A percentile compares a stretch with the other conserved stretches of the same genome.
These are phyloP conservation scores for Willowsia nigromaculata DNA, from an alignment of 2,888 invertebrate species.

Conservation along the genomic window DNA sequence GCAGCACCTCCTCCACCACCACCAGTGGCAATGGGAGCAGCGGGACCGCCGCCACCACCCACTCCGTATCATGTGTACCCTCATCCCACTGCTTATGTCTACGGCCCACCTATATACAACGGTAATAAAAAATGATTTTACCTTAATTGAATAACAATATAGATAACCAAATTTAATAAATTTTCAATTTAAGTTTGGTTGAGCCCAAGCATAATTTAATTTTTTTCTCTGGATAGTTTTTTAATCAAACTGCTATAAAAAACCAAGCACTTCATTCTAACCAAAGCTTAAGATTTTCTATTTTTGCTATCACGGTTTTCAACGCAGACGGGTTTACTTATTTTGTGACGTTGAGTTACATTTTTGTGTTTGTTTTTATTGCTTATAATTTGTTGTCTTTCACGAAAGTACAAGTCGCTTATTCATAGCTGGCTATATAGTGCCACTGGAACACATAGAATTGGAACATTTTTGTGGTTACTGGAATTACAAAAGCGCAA, in stretches of 20 bases:
- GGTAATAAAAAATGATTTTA: slow-evolving; percentile 73
- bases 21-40: slow-evolving; percentile 32
- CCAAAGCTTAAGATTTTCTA: neutral
- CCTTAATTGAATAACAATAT: neutral
- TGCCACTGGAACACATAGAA: neutral
- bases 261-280: neutral
- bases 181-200: neutral
- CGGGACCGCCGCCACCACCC: slow-evolving; percentile 55
- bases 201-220: neutral
- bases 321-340: neutral
- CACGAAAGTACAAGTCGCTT: neutral
- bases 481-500: no score
- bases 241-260: neutral
- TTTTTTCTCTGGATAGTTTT: neutral
- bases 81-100: slow-evolving; percentile 81
- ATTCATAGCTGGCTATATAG: no score
- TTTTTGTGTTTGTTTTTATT: neutral
- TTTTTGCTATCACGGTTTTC: neutral
- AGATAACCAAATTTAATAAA: no score
- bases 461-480: no score
- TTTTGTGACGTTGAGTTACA: neutral
- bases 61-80: slow-evolving; percentile 80
- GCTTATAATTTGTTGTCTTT: neutral
- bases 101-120: slow-evolving; percentile 82
- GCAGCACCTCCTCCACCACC: slow-evolving; percentile 58